Base-by-base conservation (phyloP, 2,113 vertebrate species). In the Piprites chloris region DNA sequence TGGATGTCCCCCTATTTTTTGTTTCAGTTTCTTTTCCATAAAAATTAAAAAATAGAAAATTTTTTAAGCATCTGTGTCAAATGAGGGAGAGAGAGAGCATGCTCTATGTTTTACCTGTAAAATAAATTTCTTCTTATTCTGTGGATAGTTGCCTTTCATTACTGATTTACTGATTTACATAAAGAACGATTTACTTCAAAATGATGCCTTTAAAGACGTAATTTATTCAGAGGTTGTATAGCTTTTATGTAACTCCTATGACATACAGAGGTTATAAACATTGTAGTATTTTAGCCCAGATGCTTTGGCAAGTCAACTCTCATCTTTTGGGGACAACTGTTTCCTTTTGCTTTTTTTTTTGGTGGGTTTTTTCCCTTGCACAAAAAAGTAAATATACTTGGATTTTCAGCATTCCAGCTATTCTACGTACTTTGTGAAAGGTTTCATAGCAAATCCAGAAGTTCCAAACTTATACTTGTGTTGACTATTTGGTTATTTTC, bases 311-410 rank as follows among this genome's bases (percentile, higher is more conserved):
- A 86, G 14, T 76, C 49, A 78, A 0, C 32, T 41, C 20, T 46
- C 5, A 47, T 47, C n/a, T 62, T 89, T 62, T 41, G 26, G n/a
- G 30, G 39, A 20, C 15, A 7, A 9, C 33, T 59, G 8, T 18
- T 37, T 53, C 13, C 61, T 44, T 35, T 2, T 11, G 6, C 6
- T 1, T 21, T 30, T 81, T 30, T 81, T 50, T n/a, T 4, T 4
- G 20, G 4, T 3, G 0, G 2, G 17, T 56, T 47, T 63, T 49
- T 39, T 1, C 11, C 2, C 22, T 61, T 65, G 9, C 22, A 26
- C 11, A 62, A 39, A 50, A 41, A 47, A 35, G 10, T 28, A 2
- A 2, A 20, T 11, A 61, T 24, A 35, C 32, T 69, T 62, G n/a
- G 12, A 39, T 72, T 91, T 94, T 53, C 66, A 79, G 11, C 14